Base-by-base conservation (phyloP, 2,113 vertebrate species). In the Piprites chloris region DNA sequence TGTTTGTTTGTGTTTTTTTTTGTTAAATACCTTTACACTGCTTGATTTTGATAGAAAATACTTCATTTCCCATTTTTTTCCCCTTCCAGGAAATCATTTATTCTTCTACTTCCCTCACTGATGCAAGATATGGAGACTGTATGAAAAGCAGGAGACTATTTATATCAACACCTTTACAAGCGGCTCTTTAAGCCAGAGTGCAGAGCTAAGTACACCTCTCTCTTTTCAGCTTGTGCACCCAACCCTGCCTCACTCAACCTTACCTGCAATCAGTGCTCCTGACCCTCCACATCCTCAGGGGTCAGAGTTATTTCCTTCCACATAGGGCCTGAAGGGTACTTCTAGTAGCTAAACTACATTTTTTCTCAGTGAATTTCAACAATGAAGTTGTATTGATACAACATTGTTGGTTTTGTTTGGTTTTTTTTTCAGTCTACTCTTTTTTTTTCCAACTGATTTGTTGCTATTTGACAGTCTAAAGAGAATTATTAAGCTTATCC, bases 381-480 rank as follows among this genome's bases (percentile, higher is more conserved):
- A 55, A 30, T 22, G n/a, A 69, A 33, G 13, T 87, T 87, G 6
- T 65, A 85, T 24, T 52, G 47, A 63, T 78, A 84, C 2, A 76
- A 30, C 3, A 42, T 39, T 56, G 14, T 33, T 23, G 27, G 8
- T 6, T 33, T 49, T 35, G 23, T 16, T 23, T 30, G 44, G 11
- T 33, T 53, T 37, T 42, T 8, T 7, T 8, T 39, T 30, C 10
- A 44, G 7, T 42, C 20, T 72, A 27, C 19, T 65, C 8, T 42
- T 72, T 79, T 30, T 79, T 30, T 62, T 52, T 47, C 3, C 4
- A 5, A 4, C 26, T 62, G 42, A n/a, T 92, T 87, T 62, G 12
- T 53, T 89, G 32, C 5, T 89, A 14, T 68, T 89, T 95, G 89
- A 73, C 85, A 93, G 49, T 72, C n/a, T 76, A 80, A 93, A 93